Evolutionary conservation across 2,888 invertebrate genomes (phyloP).

Genomic region (Antitype chi): DNA sequence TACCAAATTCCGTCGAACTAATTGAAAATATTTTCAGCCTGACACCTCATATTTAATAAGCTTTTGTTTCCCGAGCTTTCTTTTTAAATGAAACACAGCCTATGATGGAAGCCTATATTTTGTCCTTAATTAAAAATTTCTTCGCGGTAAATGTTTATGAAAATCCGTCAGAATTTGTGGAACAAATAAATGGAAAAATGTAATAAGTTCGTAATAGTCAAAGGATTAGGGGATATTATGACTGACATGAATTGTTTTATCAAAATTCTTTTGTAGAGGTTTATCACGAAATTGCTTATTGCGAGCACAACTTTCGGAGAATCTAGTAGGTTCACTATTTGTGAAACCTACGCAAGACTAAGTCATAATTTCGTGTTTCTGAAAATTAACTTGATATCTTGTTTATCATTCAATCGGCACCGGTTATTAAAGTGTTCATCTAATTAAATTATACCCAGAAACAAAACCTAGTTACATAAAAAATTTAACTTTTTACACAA

Average conservation of each 20-base stretch:
- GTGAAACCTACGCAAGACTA: not conserved
- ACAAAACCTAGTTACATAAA: not conserved
- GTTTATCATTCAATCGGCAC: not conserved
- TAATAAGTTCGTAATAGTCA: conserved; percentile 42
- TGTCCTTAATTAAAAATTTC: conserved; percentile 51
- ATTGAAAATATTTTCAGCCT: conserved; percentile 39
- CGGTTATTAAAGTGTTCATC: not conserved
- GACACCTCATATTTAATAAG: conserved; percentile 43
- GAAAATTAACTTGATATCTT: not conserved
- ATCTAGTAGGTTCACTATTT: not conserved
- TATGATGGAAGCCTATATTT: conserved; percentile 31
- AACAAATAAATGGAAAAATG: conserved; percentile 36
- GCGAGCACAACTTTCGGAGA: not conserved
- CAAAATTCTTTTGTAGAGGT: conserved; percentile 23
- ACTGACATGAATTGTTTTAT: conserved; percentile 42
- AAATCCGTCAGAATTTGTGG: conserved; percentile 39
- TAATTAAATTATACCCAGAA: not conserved
- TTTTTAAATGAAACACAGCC: conserved; percentile 40
- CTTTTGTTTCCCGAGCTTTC: conserved; percentile 27
- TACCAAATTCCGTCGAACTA: conserved; percentile 7
- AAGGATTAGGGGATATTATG: conserved; percentile 50
- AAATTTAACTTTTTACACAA: not conserved
- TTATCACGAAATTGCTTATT: conserved; percentile 29
- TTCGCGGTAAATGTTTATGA: conserved; percentile 22
- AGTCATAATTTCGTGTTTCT: not conserved